Base-by-base conservation (phyloP, 2,113 vertebrate genomes). In the Grus americana region DNA sequence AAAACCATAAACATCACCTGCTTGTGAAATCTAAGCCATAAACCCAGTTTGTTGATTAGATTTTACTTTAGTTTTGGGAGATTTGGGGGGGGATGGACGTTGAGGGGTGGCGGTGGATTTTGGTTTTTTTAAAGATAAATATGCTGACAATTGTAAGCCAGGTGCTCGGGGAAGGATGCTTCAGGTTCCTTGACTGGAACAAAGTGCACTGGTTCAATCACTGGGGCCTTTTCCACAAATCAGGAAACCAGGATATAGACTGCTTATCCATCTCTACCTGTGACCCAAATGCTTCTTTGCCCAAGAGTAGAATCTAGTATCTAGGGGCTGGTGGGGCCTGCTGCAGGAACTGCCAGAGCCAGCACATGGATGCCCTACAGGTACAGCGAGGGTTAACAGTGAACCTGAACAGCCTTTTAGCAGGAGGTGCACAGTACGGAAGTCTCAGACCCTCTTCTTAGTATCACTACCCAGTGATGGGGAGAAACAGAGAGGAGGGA, bases 401-500 rank as follows among this genome's bases (percentile, higher is more conserved):
- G 46, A 71, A 40, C 22, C 14, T 30, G 40, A 49, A 55, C 44
- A 52, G 5, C 26, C 55, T 36, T 74, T 72, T 44, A 95, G 78
- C 44, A 76, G 1, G 17, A 72, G 27, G 12, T 44, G 15, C 61
- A 82, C 10, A 36, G 49, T 10, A 52, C 1, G 1, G n/a, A 57
- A 86, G n/a, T 9, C 55, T 46, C 38, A 76, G 18, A 73, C 15
- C 22, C 5, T 47, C 74, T 66, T 58, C 36, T 55, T 5, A 14
- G 12, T 34, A 63, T 32, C 16, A 34, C 2, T 10, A 50, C 11
- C 6, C 49, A 65, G 34, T 0, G 27, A 19, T 1, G 9, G 23
- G 32, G 23, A 70, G 54, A 72, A 82, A 90, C 44, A 50, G 36
- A 75, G 71, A 83, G 66, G 23, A 88, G 9, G 5, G 36, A 83